Percentiles rank a stretch among this genome's conserved stretches.
phyloP scores from a whole-genome alignment of 2,888 invertebrate genomes.

The Autographa gamma region DNA sequence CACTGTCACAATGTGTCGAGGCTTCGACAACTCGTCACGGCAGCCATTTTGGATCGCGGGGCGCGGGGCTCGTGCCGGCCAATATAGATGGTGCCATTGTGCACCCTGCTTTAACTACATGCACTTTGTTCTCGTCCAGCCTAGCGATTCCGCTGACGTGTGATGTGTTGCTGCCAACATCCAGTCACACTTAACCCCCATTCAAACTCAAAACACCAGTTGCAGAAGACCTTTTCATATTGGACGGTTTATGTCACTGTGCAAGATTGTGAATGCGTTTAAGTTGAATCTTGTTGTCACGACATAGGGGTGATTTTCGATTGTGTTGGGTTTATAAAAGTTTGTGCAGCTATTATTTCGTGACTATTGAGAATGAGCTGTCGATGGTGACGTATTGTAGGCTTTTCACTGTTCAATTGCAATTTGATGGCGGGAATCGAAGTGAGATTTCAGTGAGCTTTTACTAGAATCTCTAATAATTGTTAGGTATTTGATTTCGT shows the following conservation, averaged over 20 bases:
- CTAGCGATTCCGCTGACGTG: slow-evolving; percentile 83
- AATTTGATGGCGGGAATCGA: slow-evolving; percentile 67
- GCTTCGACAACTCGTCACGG: slow-evolving; percentile 62
- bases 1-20: slow-evolving; percentile 66
- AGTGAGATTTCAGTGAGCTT: slow-evolving; percentile 54
- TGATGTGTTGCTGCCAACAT: slow-evolving; percentile 75
- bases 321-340: slow-evolving; percentile 13
- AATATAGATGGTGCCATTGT: slow-evolving; percentile 82
- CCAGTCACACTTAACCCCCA: slow-evolving; percentile 66
- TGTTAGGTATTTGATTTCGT: slow-evolving; percentile 26
- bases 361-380: slow-evolving; percentile 83
- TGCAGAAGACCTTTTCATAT: slow-evolving; percentile 63
- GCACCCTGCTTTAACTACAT: slow-evolving; percentile 79
- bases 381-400: slow-evolving; percentile 85
- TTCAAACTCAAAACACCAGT: slow-evolving; percentile 21
- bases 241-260: slow-evolving; percentile 65
- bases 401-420: slow-evolving; percentile 79
- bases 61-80: slow-evolving; percentile 61
- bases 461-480: slow-evolving; percentile 37
- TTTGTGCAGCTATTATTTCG: slow-evolving; percentile 74
- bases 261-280: slow-evolving; percentile 59
- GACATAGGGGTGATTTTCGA: slow-evolving; percentile 59
- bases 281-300: slow-evolving; percentile 34
- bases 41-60: slow-evolving; percentile 70
- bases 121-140: slow-evolving; percentile 81